Evolutionary conservation across 2,113 vertebrate genomes (phyloP).

Genomic region (Narcine bancroftii): DNA sequence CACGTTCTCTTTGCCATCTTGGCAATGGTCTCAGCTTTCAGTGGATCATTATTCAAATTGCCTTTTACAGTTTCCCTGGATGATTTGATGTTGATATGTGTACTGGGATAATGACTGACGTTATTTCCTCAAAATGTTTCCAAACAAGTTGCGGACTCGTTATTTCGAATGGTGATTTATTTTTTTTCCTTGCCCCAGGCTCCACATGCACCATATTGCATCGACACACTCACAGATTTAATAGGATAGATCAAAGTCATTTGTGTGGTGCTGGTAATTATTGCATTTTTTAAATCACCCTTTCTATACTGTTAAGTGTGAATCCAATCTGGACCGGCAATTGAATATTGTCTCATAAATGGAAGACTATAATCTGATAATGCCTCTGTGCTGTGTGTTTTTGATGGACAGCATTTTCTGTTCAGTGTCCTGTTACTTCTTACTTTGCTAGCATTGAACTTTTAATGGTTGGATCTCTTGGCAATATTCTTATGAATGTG

Average conservation of each 20-base stretch:
- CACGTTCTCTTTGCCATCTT: background rate
- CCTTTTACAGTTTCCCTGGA: slow-evolving; percentile 39
- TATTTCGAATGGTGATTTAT: slow-evolving; percentile 41
- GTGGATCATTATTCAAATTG: slow-evolving; percentile 36
- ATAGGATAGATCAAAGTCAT: slow-evolving; percentile 21
- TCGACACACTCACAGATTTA: rapidly evolving
- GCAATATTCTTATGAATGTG: background rate
- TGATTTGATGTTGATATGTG: slow-evolving; percentile 29
- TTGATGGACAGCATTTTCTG: background rate
- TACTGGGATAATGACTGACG: background rate
- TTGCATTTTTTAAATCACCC: slow-evolving; percentile 23
- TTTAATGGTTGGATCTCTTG: background rate
- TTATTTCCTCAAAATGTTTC: slow-evolving; percentile 39
- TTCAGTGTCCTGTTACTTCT: too few relatives aligned
- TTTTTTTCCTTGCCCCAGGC: slow-evolving; percentile 38
- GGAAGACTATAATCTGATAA: slow-evolving; percentile 6
- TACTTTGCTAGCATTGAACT: background rate
- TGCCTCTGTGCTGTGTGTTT: background rate
- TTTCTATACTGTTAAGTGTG: background rate
- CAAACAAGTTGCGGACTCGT: slow-evolving; percentile 43
- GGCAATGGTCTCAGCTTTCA: background rate
- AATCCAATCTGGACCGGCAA: background rate
- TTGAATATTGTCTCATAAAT: slow-evolving; percentile 23
- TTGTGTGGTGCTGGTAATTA: slow-evolving; percentile 30
- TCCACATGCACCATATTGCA: background rate